phyloP scores from a whole-genome alignment of 2,797 vertebrate genomes.

The Danio aesculapii region DNA sequence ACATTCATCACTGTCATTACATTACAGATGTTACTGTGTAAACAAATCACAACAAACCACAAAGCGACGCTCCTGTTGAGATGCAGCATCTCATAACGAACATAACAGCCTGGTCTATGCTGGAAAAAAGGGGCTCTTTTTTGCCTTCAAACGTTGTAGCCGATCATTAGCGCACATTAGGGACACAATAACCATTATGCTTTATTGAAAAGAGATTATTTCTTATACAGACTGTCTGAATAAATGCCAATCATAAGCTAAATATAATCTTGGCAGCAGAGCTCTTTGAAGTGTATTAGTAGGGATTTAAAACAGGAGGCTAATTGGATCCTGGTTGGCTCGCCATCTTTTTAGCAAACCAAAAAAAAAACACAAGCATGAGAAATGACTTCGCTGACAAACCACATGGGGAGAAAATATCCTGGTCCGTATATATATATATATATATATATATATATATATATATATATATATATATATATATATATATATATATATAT shows the following conservation, averaged over 20 bases:
- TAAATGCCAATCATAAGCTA: slow-evolving; percentile 30
- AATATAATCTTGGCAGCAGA: slow-evolving; percentile 27
- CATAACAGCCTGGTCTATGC: not conserved
- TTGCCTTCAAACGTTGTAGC: slow-evolving; percentile 29
- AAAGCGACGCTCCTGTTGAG: slow-evolving; percentile 17
- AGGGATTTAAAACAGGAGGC: slow-evolving; percentile 21
- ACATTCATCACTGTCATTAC: slow-evolving; percentile 47
- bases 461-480: too few species aligned
- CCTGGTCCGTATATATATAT: not conserved
- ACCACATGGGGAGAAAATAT: not conserved
- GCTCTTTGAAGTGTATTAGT: slow-evolving; percentile 20
- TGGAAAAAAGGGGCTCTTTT: not conserved
- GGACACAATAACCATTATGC: slow-evolving; percentile 35
- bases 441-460: too few species aligned
- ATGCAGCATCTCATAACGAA: slow-evolving; percentile 15
- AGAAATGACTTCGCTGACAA: slow-evolving; percentile 14
- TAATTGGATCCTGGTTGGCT: slow-evolving; percentile 24
- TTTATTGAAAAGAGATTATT: slow-evolving; percentile 28
- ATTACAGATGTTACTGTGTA: slow-evolving; percentile 45
- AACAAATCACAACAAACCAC: slow-evolving; percentile 26
- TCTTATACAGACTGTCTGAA: slow-evolving; percentile 22
- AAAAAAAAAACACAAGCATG: not conserved
- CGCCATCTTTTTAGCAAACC: not conserved
- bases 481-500: not conserved
- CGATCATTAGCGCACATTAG: slow-evolving; percentile 49